phyloP scores from a whole-genome alignment of 2,113 vertebrate species.

The Onychostoma macrolepis region DNA sequence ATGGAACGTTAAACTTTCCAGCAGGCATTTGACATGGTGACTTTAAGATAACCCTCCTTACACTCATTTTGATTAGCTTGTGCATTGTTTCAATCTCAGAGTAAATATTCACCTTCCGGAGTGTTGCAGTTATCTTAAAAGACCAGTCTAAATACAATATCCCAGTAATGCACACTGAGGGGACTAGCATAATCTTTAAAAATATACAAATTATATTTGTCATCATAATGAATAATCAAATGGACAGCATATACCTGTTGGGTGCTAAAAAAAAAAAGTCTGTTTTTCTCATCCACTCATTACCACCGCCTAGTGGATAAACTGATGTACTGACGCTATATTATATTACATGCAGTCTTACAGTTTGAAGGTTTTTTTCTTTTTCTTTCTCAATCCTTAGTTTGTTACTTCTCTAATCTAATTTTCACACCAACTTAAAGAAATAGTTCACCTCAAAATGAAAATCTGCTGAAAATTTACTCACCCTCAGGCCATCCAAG shows the following conservation, averaged over 20 bases:
- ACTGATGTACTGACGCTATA: not conserved
- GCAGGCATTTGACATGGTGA: constrained; percentile 1
- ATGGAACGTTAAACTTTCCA: constrained; percentile 18
- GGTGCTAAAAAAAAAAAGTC: not conserved
- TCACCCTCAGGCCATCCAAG: not conserved
- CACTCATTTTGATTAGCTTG: constrained; percentile 24
- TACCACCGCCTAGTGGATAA: constrained; percentile 29
- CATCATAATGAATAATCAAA: not conserved
- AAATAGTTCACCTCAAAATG: not conserved
- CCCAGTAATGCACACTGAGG: not conserved
- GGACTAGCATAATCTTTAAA: not conserved
- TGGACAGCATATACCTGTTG: not conserved
- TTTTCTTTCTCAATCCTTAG: not conserved
- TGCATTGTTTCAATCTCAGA: not conserved
- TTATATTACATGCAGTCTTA: not conserved
- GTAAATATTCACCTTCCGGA: not conserved
- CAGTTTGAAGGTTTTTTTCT: not conserved
- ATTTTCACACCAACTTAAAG: not conserved
- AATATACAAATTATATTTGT: not conserved
- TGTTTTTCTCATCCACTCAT: constrained; percentile 22
- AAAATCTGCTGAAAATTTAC: not conserved
- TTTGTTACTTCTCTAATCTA: not conserved
- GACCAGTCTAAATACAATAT: not conserved
- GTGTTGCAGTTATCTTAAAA: not conserved
- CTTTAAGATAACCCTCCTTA: constrained; percentile 24